Evolutionary conservation across 2,797 vertebrate genomes (phyloP), one percentile per base, ranked within the genome.

Genomic region (Chloroceryle inda): DNA sequence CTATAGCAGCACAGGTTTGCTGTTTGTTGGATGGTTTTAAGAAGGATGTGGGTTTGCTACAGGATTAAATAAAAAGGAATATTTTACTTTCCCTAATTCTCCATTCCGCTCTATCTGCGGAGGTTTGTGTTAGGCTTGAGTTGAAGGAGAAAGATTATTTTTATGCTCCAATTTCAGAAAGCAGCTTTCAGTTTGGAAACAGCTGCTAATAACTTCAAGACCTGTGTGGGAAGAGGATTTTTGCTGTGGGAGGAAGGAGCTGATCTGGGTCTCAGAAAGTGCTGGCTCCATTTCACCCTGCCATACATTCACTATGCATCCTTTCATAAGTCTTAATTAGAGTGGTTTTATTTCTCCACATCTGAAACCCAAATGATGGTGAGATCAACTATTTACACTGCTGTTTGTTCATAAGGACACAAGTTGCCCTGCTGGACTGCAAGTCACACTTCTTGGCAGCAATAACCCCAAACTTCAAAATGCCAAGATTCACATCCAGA

Each of bases 11-110:
- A 56, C 91, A 92, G 90, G 78, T 94, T 97, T 96, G 67, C 62
- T 83, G 91, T 95, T 97, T 97, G 87, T 94, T 97, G 91, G 7
- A 21, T 77, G 74, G 80, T 85, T 96, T 97, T 97, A 96, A 97
- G 97, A 86, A 89, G 73, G 83, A 75, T 89, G 63, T 75, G 92
- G 94, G 97, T 97, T 78, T 61, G 58, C 77, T 88, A 75, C 68
- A 14, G 80, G 94, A 97, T 95, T 96, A 86, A 94, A 69, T 86
- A 64, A 49, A 93, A 85, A 95, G 78, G 78, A 93, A 91, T 82
- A 75, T 83, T 95, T 93, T 96, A 63, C 95, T 97, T 90, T 96
- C 75, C 52, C 68, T 92, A 96, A 97, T 90, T 95, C 96, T 79
- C 85, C 9, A 2, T 76, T 82, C 55, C 66, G 19, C 22, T 79